These are phyloP conservation scores for Lasiommata megera DNA, from an alignment of 2,888 invertebrate species.

Conservation along the genomic window DNA sequence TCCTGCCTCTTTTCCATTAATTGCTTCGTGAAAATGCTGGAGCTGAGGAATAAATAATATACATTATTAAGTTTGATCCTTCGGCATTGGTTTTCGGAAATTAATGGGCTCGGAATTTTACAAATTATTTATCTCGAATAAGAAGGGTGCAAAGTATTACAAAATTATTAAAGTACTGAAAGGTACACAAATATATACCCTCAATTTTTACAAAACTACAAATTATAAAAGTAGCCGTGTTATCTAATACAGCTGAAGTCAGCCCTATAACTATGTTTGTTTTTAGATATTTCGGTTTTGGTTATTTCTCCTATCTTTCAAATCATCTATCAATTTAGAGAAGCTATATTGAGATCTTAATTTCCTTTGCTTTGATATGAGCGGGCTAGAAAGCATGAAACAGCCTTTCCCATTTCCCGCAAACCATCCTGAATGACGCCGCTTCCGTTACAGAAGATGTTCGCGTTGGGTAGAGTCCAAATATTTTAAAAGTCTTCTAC, in stretches of 20 bases:
- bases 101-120: neutral
- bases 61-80: neutral
- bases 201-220: too few relatives aligned
- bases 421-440: constrained; percentile 46
- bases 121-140: too few relatives aligned
- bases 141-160: too few relatives aligned
- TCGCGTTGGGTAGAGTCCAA: neutral
- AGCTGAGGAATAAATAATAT: neutral
- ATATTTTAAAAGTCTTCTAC: neutral
- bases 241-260: too few relatives aligned
- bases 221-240: too few relatives aligned
- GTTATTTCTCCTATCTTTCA: too few relatives aligned
- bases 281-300: too few relatives aligned
- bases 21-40: neutral
- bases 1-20: neutral
- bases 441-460: constrained; percentile 35
- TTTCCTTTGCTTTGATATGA: constrained; percentile 3
- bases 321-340: neutral
- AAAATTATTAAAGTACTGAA: too few relatives aligned
- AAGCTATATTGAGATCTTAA: neutral
- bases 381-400: constrained; percentile 29
- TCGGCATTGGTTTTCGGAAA: neutral
- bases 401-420: constrained; percentile 60
- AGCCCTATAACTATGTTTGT: too few relatives aligned
- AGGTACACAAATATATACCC: too few relatives aligned